These are phyloP conservation scores for Eolophus roseicapilla DNA, from an alignment of 2,113 vertebrate species.

Conservation along the genomic window DNA sequence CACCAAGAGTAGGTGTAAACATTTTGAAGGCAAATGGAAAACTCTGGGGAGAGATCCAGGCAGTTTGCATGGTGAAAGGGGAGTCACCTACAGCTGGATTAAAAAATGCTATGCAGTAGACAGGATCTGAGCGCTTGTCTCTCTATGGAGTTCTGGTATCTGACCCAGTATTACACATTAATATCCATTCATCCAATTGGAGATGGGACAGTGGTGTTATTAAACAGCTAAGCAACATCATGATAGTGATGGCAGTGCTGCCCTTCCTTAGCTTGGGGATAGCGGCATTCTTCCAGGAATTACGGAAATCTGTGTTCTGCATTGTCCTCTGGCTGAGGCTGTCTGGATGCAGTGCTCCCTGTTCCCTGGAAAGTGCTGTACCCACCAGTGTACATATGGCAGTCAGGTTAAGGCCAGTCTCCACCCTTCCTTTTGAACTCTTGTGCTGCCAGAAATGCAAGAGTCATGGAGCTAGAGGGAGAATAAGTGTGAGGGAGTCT, in stretches of 20 bases:
- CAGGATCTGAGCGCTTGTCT: not conserved
- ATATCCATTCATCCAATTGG: not conserved
- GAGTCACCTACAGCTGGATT: not conserved
- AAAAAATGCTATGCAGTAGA: not conserved
- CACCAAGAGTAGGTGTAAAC: not conserved
- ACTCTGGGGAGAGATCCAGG: not conserved
- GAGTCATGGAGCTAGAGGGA: not conserved
- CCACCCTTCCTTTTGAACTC: not conserved
- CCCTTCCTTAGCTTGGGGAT: not conserved
- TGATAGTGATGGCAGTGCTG: not conserved
- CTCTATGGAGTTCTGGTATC: not conserved
- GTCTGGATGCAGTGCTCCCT: not conserved
- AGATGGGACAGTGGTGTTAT: not conserved
- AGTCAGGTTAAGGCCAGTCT: not conserved
- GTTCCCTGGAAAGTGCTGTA: fast-evolving
- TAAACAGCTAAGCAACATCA: not conserved
- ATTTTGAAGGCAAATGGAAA: not conserved
- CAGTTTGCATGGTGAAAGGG: not conserved
- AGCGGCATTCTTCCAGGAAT: not conserved
- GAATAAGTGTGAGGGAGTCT: not conserved
- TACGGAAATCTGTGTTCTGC: not conserved
- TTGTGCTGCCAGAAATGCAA: not conserved
- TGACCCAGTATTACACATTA: not conserved
- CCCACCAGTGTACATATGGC: not conserved
- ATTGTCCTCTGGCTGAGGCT: not conserved